Evolutionary conservation across 2,113 vertebrate genomes (phyloP), one percentile per base, ranked within the genome.

Genomic region (Emydocephalus ijimae): DNA sequence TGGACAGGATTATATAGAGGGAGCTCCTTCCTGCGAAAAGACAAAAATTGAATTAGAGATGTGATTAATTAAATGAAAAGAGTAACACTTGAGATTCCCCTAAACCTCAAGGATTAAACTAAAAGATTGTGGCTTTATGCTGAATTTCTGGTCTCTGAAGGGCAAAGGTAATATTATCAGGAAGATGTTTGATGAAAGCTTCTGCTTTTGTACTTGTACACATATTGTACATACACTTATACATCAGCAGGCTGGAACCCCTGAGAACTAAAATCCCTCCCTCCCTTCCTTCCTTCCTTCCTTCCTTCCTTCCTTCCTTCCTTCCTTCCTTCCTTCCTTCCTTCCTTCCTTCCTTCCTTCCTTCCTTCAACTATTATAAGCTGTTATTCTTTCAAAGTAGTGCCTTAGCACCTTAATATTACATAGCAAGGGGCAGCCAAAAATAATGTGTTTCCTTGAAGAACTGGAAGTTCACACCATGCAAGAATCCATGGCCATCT

Each of bases 1-100:
- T 99, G 95, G 98, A 99, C 93, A 99, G 97, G 97, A 99, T 99
- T 97, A 99, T 99, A 96, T 99, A 99, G 92, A 99, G 98, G 12
- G 99, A 99, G 92, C 99, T 99, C 95, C 99, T 97, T 97, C 98
- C 99, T 99, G 64, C 59, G 39, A 94, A 74, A 91, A 90, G 61
- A 54, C 20, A 26, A 91, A 88, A 85, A 57, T 48, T n/a, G 87
- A 0, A 24, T 34, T 43, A 89, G 91, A 88, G 61, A 54, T 81
- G 20, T 29, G n/a, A 61, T 50, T 15, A 43, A 69, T 91, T 81
- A 92, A 57, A 18, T 14, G 18, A 48, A 20, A 56, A 57, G 5
- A 54, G 20, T 50, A 21, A 14, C 39, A 85, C 39, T 29, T 21
- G 5, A 26, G 54, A 10, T 92, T 48, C 57, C 6, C 20, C 6